Base-by-base conservation (phyloP, 2,888 invertebrate genomes). In the Metopia argyrocephala region DNA sequence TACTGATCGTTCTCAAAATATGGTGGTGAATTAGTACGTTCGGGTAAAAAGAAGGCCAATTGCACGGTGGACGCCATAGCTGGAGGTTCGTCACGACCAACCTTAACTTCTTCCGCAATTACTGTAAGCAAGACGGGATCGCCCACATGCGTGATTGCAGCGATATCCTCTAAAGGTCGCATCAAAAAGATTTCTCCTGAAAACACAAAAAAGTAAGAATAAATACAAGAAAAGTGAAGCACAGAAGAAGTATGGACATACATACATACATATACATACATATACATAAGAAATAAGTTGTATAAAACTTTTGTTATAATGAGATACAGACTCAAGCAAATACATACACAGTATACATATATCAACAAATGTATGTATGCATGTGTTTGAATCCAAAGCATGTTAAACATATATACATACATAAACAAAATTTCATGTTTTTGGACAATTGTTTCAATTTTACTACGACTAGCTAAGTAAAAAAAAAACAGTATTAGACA, bases 121-220 rank as follows among this genome's bases (percentile, higher is more conserved):
- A 97, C 94, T 1, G 95, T 96, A 81, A 97, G 92, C 62, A 96
- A 92, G 73, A 97, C 94, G 2, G 97, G 96, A 73, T 96, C 94
- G 65, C 95, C 95, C n/a, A 94, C 93, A 87, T 95, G 94, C 18
- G 95, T 94, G 85, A 96, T 95, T 71, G 95, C 93, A 70, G 94
- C 93, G 84, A 97, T 93, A 87, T 96, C 95, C 84, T 94, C 94
- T 31, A 97, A 91, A 0, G 96, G 95, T 84, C 94, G 93, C 83
- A 94, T 92, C 83, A 95, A 89, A 83, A 92, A 92, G 82, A 95
- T 92, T 91, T 94, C 94, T 78, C 95, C 95, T 95, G 88, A 54
- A 91, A 91, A 74, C 70, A 85, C 54, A 71, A 69, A 9, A n/a
- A 21, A 70, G 50, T 54, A 31, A 50, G 38, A 28, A 20, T 5